Evolutionary conservation across 2,113 vertebrate species (phyloP).

Genomic region (Athene cunicularia): DNA sequence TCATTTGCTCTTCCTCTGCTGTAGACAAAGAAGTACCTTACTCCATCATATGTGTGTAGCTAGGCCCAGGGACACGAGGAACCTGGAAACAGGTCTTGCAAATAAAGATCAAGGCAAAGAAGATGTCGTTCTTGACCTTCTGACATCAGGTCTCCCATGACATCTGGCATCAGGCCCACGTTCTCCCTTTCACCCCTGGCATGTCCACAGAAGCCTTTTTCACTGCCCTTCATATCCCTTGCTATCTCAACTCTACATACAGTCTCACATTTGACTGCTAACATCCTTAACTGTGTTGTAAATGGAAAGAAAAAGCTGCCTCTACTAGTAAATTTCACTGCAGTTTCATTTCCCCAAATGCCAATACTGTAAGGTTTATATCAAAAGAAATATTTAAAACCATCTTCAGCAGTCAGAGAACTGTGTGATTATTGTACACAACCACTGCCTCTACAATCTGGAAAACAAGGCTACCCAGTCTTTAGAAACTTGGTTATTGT

Average conservation of each 20-base stretch:
- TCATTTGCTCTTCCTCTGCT: background rate
- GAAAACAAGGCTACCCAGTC: background rate
- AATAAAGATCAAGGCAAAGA: background rate
- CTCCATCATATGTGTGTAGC: fast-evolving
- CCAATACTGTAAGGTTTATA: background rate
- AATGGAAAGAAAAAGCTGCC: background rate
- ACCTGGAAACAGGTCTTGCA: background rate
- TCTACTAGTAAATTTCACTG: background rate
- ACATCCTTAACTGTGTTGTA: background rate
- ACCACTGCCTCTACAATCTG: background rate
- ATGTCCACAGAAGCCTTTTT: background rate
- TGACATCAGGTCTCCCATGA: background rate
- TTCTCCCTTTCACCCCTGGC: background rate
- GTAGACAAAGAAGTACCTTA: fast-evolving
- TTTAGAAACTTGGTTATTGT: background rate
- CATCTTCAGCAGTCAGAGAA: background rate
- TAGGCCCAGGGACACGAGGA: background rate
- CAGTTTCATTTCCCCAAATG: background rate
- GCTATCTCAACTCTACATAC: background rate
- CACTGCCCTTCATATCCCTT: background rate
- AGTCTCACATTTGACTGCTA: background rate
- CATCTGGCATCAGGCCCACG: background rate
- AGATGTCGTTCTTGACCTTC: fast-evolving
- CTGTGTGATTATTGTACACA: background rate
- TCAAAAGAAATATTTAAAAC: background rate